Conservation (phyloP, 2,888 invertebrate genomes). For the Trilocha varians region DNA sequence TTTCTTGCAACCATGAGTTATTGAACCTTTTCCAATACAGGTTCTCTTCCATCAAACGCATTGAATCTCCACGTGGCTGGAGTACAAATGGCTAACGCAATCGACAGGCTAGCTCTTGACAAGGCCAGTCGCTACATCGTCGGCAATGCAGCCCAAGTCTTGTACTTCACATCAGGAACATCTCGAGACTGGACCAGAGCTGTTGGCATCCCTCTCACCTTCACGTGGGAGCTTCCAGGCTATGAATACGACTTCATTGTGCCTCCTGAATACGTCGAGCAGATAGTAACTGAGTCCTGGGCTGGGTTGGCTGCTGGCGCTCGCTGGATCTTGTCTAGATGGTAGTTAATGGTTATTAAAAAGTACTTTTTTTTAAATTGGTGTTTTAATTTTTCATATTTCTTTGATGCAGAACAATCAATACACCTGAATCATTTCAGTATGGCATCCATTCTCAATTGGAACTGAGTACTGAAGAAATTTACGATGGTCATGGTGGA, state of each 20-base stretch:
- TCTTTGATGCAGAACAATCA: too few species aligned
- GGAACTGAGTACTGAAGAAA: too few species aligned
- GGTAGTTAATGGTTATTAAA: conserved; percentile 11
- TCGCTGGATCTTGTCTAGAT: conserved; percentile 27
- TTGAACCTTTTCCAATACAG: too few species aligned
- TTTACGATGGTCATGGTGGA: too few species aligned
- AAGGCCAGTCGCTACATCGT: conserved; percentile 60
- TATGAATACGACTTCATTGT: conserved; percentile 73
- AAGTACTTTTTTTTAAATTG: neutral
- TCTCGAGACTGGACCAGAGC: conserved; percentile 80
- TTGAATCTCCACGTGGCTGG: conserved; percentile 56
- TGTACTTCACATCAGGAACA: conserved; percentile 76
- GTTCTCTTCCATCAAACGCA: conserved; percentile 64
- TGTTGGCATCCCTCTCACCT: conserved; percentile 72
- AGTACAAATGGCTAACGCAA: conserved; percentile 51
- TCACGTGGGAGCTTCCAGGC: conserved; percentile 79
- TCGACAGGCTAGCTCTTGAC: conserved; percentile 50
- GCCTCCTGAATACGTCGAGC: conserved; percentile 64
- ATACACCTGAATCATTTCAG: too few species aligned
- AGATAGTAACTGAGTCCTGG: conserved; percentile 76
- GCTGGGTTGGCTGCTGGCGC: conserved; percentile 65
- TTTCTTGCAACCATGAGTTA: conserved; percentile 34
- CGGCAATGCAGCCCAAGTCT: conserved; percentile 70
- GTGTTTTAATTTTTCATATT: too few species aligned
- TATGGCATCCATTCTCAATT: too few species aligned